Evolutionary conservation across 2,797 vertebrate species (phyloP), one percentile per base, ranked within the genome.

Genomic region (Chaetophractus vellerosus): DNA sequence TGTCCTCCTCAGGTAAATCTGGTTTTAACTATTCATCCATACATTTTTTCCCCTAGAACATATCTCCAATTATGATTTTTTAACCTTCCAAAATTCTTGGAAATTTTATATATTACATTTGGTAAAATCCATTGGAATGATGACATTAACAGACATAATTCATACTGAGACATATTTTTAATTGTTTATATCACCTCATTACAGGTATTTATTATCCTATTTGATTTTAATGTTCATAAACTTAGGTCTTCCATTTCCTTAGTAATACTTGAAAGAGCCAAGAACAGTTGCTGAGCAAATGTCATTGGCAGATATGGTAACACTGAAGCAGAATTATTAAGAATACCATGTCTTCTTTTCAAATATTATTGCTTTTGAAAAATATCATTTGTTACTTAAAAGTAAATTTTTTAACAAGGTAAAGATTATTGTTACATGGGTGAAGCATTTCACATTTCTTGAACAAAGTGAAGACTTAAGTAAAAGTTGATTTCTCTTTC

Each of bases 401-500:
- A 82, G 82, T 81, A 90, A 84, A 57, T 88, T 88, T 88, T 88
- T 88, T 82, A 95, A 91, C 71, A 83, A 94, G 48, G 24, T 81
- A 95, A 66, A 63, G 23, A 66, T 76, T 83, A 79, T 18, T 64
- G 23, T 86, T 86, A 26, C 50, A 59, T 68, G 33, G 72, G 19
- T 80, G 80, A 83, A 95, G 82, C n/a, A 71, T 86, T n/a, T 89
- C 38, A 78, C 18, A 68, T 94, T 92, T 89, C 41, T 92, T 82
- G 26, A 86, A 90, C 36, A 68, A 3, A 75, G 33, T 38, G 31
- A 91, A 88, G 33, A 88, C 16, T 45, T 85, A 78, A 87, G 63
- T 84, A 84, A 86, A 93, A 90, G 69, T 48, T 96, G 61, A 33
- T 86, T 96, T 93, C 45, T 86, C 18, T 75, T 94, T 91, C n/a